Evolutionary conservation across 2,113 vertebrate species (phyloP), one percentile per base, ranked within the genome.

Genomic region (Falco punctatus): DNA sequence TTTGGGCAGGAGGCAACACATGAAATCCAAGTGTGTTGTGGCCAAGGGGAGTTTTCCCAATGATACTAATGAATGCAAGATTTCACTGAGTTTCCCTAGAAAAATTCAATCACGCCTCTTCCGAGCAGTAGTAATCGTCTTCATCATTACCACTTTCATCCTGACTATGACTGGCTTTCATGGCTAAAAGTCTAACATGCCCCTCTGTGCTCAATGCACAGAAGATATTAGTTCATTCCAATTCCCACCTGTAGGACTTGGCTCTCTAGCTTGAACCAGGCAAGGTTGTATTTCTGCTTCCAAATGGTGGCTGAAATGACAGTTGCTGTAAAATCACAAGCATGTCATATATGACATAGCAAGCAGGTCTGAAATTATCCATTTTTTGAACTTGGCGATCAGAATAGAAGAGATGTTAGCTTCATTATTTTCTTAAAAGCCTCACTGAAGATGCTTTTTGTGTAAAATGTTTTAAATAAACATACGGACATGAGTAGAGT

Each of bases 131-230:
- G 23, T 27, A 79, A 65, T 64, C 10, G 54, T 74, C 42, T 44
- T 71, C 20, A 40, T 78, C 2, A 1, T 78, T 88, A 32, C 17
- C 9, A 16, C 30, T 69, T 91, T 79, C 30, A 38, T 57, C 92
- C 38, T 85, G 55, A n/a, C 27, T 77, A 15, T 9, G 18, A 19
- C 15, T 78, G 15, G 10, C 20, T 93, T 79, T 72, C 46, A 52
- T 8, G 23, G 28, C 10, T 81, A 44, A 24, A 71, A 81, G 9
- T 78, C 20, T 86, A 40, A 21, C 0, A 0, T 0, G 0, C 5
- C 13, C 54, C 18, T 74, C 35, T 69, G 10, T 69, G 15, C 5
- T 14, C 16, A 49, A 13, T 5, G 6, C 12, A 40, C 10, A 66
- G 49, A 64, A 69, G 18, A 52, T 44, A 71, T 2, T 65, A 6